Evolutionary conservation across 64 coral and sea anemone genomes (phyloP).

Genomic region (Catalaphyllia jardinei): DNA sequence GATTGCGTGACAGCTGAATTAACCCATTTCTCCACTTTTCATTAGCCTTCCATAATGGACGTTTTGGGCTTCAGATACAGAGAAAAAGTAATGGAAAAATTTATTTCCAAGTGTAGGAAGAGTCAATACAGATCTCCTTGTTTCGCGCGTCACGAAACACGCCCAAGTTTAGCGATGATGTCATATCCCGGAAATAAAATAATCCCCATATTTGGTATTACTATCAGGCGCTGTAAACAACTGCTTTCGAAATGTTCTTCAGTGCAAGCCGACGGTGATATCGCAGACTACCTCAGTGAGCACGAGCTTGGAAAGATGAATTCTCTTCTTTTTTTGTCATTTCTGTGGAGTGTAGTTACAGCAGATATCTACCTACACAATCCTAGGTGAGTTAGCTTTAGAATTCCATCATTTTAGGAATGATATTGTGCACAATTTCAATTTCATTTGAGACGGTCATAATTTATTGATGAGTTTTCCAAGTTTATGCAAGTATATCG

Average conservation of each 20-base stretch:
- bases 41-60: too few relatives aligned
- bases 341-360: constrained; percentile 21
- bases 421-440: neutral
- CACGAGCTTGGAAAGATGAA: neutral
- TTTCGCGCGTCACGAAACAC: neutral
- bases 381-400: constrained; percentile 57
- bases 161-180: neutral
- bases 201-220: constrained; percentile 30
- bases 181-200: neutral
- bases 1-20: too few relatives aligned
- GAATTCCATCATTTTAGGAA: neutral
- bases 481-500: too few relatives aligned
- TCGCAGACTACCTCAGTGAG: neutral
- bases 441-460: neutral
- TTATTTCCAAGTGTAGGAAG: too few relatives aligned
- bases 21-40: too few relatives aligned
- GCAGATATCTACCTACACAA: constrained; percentile 83
- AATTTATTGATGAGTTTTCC: too few relatives aligned
- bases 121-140: neutral
- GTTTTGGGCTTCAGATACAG: too few relatives aligned
- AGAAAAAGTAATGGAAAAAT: too few relatives aligned
- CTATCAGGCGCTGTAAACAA: neutral
- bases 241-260: neutral
- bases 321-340: neutral
- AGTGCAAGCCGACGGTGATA: neutral